Percentiles rank a stretch among this genome's conserved stretches.
These are phyloP conservation scores for Oncorhynchus keta DNA, from an alignment of 2,113 vertebrate genomes.

Conservation along the genomic window DNA sequence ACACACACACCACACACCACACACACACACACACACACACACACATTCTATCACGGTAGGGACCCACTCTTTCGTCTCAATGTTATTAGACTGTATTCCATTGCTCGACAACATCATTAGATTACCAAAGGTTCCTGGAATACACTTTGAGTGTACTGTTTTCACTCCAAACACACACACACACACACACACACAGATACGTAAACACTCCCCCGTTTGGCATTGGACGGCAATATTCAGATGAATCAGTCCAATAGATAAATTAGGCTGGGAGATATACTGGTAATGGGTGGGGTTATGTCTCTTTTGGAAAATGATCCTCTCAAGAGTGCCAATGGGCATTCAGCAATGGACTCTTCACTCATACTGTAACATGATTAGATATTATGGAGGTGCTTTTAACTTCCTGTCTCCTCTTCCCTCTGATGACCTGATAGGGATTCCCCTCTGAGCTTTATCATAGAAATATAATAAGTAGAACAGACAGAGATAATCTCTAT, in stretches of 20 bases:
- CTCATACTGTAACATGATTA: background rate
- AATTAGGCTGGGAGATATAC: constrained; percentile 13
- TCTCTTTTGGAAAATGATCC: background rate
- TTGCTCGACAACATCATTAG: background rate
- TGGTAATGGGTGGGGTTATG: constrained; percentile 2
- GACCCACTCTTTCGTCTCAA: background rate
- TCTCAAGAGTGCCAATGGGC: background rate
- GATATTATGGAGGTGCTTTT: background rate
- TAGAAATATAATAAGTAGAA: no score
- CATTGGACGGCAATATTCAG: background rate
- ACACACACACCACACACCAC: background rate
- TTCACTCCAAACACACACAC: background rate
- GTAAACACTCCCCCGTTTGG: background rate
- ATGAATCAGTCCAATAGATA: constrained; percentile 9
- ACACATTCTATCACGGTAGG: background rate
- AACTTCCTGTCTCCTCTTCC: background rate
- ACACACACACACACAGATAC: no score
- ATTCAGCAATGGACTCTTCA: background rate
- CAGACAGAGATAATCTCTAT: no score
- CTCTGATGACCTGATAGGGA: background rate
- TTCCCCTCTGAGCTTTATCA: background rate
- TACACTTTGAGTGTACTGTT: background rate
- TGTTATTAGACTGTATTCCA: background rate
- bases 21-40: background rate
- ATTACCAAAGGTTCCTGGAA: background rate